Evolutionary conservation across 2,888 invertebrate species (phyloP).

Genomic region (Yponomeuta plumbellus): DNA sequence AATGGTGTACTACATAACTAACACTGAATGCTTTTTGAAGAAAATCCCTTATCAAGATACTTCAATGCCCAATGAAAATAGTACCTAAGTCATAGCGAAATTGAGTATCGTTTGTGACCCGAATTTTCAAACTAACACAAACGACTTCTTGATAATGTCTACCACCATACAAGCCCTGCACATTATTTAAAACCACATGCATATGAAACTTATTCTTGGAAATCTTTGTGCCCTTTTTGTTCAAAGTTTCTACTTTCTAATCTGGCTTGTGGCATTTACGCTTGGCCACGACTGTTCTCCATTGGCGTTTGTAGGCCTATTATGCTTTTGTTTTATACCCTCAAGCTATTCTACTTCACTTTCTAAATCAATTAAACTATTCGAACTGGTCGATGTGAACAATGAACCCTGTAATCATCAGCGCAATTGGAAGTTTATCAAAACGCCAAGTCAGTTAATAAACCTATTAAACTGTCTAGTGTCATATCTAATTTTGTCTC

Average conservation of each 20-base stretch:
- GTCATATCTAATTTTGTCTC: constrained; percentile 34
- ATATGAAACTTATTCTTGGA: background rate
- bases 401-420: background rate
- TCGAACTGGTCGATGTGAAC: background rate
- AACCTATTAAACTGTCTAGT: constrained; percentile 15
- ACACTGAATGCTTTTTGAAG: background rate
- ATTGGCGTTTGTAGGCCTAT: constrained; percentile 47
- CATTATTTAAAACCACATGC: background rate
- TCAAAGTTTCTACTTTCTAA: constrained; percentile 63
- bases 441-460: constrained; percentile 7
- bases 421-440: background rate
- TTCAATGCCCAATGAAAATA: background rate
- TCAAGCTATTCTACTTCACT: constrained; percentile 44
- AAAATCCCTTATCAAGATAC: background rate
- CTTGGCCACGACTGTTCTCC: constrained; percentile 55
- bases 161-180: background rate
- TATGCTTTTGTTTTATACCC: constrained; percentile 60
- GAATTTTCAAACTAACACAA: background rate
- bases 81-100: background rate
- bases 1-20: background rate
- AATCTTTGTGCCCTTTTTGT: constrained; percentile 33
- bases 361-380: constrained; percentile 46
- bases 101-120: background rate
- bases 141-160: background rate
- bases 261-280: constrained; percentile 51